Percentiles rank a stretch among this genome's conserved stretches.
These are phyloP conservation scores for Cremastobaeus sp. DNA, from an alignment of 2,888 invertebrate genomes.

Conservation along the genomic window DNA sequence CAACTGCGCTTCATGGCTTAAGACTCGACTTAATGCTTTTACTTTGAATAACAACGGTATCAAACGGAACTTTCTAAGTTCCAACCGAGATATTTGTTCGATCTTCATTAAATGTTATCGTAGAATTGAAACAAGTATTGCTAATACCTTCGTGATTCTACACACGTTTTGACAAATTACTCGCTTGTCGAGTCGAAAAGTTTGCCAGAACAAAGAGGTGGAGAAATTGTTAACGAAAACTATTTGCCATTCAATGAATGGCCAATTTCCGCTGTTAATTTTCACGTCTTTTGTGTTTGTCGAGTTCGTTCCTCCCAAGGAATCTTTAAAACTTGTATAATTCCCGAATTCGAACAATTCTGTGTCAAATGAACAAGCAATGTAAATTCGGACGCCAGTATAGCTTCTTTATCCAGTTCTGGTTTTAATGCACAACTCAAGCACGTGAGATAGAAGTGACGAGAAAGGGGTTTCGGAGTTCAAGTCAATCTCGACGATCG, in stretches of 20 bases:
- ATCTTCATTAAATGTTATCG: conserved; percentile 49
- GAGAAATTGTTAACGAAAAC: too few species aligned
- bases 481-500: conserved; percentile 53
- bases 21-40: conserved; percentile 32
- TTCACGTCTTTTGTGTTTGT: too few species aligned
- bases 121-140: conserved; percentile 20
- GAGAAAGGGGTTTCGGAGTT: conserved; percentile 48
- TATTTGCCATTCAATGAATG: too few species aligned
- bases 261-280: too few species aligned
- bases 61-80: conserved; percentile 33
- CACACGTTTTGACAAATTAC: conserved; percentile 19
- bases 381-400: conserved; percentile 22
- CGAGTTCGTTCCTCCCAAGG: too few species aligned
- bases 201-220: too few species aligned
- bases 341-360: conserved; percentile 7
- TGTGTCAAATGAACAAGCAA: neutral
- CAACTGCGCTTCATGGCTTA: conserved; percentile 32
- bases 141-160: conserved; percentile 21
- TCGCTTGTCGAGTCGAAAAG: neutral
- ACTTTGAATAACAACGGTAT: conserved; percentile 45
- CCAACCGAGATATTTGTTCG: conserved; percentile 42
- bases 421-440: conserved; percentile 39
- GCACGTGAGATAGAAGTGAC: conserved; percentile 30
- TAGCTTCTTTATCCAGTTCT: conserved; percentile 17
- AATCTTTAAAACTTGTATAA: too few species aligned